Evolutionary conservation across 2,888 invertebrate genomes (phyloP).

Genomic region (Lasioglossum marginatum): DNA sequence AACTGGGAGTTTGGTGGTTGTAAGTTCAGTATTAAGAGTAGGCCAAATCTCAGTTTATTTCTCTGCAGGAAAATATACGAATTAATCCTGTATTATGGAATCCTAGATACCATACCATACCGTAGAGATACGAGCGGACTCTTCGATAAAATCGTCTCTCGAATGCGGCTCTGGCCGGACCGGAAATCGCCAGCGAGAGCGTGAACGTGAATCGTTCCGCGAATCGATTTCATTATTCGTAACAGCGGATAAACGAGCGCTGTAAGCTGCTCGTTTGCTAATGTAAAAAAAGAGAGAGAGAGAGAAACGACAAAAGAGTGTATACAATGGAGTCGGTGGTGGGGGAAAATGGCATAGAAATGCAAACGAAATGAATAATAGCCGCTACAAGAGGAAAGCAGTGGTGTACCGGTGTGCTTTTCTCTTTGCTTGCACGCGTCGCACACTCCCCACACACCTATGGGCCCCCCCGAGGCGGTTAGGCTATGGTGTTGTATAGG

Average conservation of each 20-base stretch:
- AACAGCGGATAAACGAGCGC: constrained; percentile 53
- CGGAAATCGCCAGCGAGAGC: neutral
- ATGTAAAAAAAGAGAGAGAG: constrained; percentile 14
- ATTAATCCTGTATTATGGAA: neutral
- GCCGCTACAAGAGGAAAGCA: constrained; percentile 14
- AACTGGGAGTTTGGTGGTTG: neutral
- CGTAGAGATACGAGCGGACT: neutral
- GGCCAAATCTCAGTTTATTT: neutral
- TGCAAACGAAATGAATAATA: constrained; percentile 58
- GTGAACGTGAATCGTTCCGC: constrained; percentile 35
- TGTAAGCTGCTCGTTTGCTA: constrained; percentile 45
- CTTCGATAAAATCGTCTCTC: neutral
- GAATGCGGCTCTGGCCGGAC: neutral
- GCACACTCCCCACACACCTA: neutral
- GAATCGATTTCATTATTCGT: constrained; percentile 68
- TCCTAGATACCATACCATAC: no score
- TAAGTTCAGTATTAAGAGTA: neutral
- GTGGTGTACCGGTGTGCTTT: constrained; percentile 6
- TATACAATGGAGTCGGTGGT: neutral
- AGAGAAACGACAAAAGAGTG: constrained; percentile 1
- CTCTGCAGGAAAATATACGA: neutral
- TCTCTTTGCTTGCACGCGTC: constrained; percentile 15
- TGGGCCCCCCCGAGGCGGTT: neutral
- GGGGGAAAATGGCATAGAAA: constrained; percentile 27
- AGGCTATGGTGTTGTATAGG: neutral